These are phyloP conservation scores for Campoletis raptor DNA, from an alignment of 2,888 invertebrate species.

Conservation along the genomic window DNA sequence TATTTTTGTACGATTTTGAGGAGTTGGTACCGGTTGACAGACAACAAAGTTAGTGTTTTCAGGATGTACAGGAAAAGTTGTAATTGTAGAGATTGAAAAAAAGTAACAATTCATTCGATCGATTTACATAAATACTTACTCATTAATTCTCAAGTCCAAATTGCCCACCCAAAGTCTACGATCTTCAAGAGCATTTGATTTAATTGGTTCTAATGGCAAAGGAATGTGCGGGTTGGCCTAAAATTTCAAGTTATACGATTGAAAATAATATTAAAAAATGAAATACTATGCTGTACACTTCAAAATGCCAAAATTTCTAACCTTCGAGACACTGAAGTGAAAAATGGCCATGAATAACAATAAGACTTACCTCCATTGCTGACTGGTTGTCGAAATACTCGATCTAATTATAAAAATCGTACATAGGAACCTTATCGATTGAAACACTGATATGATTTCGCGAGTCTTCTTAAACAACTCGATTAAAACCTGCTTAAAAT, in stretches of 20 bases:
- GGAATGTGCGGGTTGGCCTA: constrained; percentile 84
- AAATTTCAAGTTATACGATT: neutral
- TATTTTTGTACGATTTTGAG: constrained; percentile 98
- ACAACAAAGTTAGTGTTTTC: constrained; percentile 78
- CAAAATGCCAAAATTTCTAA: constrained; percentile 32
- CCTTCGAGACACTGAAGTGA: neutral
- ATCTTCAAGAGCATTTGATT: constrained; percentile 87
- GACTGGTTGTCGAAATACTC: constrained; percentile 22
- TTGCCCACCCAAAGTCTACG: constrained; percentile 96
- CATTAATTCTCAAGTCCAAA: constrained; percentile 94
- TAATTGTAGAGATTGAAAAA: neutral
- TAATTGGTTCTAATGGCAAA: constrained; percentile 87
- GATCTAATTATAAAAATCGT: constrained; percentile 51
- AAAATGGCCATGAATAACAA: neutral
- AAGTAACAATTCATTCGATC: neutral
- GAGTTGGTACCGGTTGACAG: constrained; percentile 95
- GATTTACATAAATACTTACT: constrained; percentile 90
- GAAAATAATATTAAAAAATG: neutral
- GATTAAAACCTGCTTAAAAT: constrained; percentile 30
- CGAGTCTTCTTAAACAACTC: constrained; percentile 10
- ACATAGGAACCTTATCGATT: constrained; percentile 66
- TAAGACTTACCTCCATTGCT: constrained; percentile 61
- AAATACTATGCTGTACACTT: neutral
- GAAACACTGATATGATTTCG: constrained; percentile 45
- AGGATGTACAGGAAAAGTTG: constrained; percentile 45